A percentile compares a stretch with the other conserved stretches of the same genome.
Evolutionary conservation across 1,140 invertebrate genomes (phyloP).

Genomic region (Trichogramma pretiosum): DNA sequence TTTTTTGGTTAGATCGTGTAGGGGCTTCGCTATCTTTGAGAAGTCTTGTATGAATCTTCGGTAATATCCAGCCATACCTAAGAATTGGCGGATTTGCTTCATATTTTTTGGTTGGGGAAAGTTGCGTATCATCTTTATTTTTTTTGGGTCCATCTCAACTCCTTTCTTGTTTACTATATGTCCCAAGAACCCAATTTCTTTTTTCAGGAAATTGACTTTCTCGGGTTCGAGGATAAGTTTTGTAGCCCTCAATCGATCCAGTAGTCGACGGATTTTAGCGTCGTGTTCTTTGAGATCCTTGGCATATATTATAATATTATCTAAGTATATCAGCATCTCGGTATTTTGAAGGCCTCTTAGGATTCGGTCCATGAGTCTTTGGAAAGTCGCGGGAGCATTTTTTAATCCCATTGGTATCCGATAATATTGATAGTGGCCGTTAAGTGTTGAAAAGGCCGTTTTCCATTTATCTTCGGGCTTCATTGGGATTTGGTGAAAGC

Average conservation of each 20-base stretch:
- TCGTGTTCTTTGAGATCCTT: too few relatives aligned
- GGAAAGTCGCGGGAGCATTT: background rate
- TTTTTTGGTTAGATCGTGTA: background rate
- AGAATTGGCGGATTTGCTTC: background rate
- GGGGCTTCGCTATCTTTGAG: background rate
- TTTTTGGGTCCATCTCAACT: too few relatives aligned
- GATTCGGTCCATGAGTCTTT: background rate
- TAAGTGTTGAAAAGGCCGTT: too few relatives aligned
- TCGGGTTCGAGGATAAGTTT: too few relatives aligned
- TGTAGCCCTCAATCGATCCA: too few relatives aligned
- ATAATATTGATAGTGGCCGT: background rate
- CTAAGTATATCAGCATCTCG: background rate
- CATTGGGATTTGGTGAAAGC: conserved; percentile 19
- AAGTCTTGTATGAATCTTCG: too few relatives aligned
- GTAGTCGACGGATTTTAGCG: too few relatives aligned
- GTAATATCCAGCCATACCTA: too few relatives aligned
- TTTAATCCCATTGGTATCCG: background rate
- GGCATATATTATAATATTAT: background rate
- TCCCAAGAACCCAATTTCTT: background rate
- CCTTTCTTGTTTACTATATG: background rate
- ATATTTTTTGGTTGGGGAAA: background rate
- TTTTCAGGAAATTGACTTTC: background rate
- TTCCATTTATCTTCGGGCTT: background rate
- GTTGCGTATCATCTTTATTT: background rate
- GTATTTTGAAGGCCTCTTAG: too few relatives aligned